These are phyloP conservation scores for Cephus sareptanus DNA, from an alignment of 2,888 invertebrate species.

Conservation along the genomic window DNA sequence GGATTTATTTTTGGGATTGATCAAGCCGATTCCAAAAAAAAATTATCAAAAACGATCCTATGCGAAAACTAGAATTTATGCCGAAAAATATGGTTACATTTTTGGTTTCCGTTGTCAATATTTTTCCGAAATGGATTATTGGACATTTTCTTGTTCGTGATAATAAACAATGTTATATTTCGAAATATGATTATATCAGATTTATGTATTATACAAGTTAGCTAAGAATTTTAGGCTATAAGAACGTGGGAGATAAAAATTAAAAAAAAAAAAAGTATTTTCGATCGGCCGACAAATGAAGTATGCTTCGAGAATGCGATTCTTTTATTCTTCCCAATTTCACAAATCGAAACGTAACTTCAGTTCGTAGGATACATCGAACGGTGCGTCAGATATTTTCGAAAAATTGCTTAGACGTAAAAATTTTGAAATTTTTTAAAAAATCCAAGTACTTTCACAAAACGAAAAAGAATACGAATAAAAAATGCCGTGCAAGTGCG, in stretches of 20 bases:
- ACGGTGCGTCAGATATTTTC: neutral
- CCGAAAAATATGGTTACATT: no score
- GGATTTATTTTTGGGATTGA: no score
- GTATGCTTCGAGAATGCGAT: neutral
- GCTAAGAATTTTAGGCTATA: no score
- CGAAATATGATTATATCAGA: no score
- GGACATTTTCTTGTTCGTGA: neutral
- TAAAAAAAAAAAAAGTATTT: no score
- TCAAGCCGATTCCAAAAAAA: no score
- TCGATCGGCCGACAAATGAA: neutral
- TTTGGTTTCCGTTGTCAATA: neutral
- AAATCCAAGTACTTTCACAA: neutral
- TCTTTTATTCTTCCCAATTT: neutral
- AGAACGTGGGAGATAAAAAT: no score
- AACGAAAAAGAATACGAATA: neutral
- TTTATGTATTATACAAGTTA: no score
- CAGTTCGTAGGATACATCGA: neutral
- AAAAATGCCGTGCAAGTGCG: constrained; percentile 23
- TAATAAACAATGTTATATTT: no score
- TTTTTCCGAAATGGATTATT: neutral
- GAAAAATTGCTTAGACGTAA: no score
- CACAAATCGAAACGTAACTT: neutral
- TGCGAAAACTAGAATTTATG: no score
- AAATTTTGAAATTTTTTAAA: neutral
- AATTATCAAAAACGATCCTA: no score